These are phyloP conservation scores for Formicarius rufipectus DNA, from an alignment of 2,113 vertebrate genomes.

Conservation along the genomic window DNA sequence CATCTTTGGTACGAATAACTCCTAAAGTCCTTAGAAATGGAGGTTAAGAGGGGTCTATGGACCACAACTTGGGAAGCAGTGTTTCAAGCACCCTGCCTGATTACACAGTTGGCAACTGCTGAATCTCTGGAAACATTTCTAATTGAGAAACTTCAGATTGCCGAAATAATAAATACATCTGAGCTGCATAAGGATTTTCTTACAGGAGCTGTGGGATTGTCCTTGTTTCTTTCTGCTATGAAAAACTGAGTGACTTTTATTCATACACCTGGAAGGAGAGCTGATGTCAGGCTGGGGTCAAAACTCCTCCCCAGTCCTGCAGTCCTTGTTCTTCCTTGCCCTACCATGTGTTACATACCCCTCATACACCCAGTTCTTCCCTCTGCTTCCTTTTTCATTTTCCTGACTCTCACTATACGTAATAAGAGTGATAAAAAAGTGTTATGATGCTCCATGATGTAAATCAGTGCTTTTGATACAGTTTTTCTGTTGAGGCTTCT, in stretches of 20 bases:
- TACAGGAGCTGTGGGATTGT: background rate
- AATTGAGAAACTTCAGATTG: background rate
- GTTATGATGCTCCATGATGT: background rate
- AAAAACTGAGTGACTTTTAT: background rate
- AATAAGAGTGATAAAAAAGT: background rate
- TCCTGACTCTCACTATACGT: background rate
- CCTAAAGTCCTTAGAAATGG: background rate
- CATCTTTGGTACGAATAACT: background rate
- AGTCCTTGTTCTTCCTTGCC: background rate
- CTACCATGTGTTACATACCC: background rate
- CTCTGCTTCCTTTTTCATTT: background rate
- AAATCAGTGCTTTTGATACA: background rate
- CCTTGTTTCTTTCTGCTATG: background rate
- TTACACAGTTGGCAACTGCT: background rate
- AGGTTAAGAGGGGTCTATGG: background rate
- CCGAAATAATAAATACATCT: background rate
- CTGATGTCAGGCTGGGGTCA: background rate
- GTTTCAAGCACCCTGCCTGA: background rate
- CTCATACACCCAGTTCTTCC: background rate
- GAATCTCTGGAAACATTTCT: background rate
- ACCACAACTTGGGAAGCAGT: background rate
- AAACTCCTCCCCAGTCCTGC: background rate
- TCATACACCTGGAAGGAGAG: background rate
- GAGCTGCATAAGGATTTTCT: background rate
- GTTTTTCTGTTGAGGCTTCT: background rate